Evolutionary conservation across 37 sponge, comb jelly and placozoan genomes (phyloP).

Genomic region (Halichondria panicea): DNA sequence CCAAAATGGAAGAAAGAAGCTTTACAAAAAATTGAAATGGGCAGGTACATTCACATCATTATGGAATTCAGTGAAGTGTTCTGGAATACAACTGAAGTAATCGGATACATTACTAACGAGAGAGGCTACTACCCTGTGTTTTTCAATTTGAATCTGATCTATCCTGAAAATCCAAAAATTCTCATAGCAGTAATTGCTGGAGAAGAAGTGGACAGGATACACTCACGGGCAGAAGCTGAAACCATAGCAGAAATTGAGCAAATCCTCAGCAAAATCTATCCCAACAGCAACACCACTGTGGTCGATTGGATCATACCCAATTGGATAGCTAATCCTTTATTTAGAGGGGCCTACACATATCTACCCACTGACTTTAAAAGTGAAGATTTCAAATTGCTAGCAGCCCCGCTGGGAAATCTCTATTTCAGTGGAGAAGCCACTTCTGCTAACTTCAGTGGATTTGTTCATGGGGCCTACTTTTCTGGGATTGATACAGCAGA

Average conservation of each 20-base stretch:
- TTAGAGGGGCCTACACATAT: constrained; percentile 47
- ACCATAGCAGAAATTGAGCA: constrained; percentile 38
- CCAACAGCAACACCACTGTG: constrained; percentile 15
- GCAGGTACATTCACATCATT: constrained; percentile 24
- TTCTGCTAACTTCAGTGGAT: constrained; percentile 23
- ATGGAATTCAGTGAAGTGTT: too few species aligned
- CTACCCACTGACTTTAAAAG: constrained; percentile 14
- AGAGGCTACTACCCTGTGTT: constrained; percentile 42
- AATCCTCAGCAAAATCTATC: constrained; percentile 51
- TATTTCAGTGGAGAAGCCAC: constrained; percentile 75
- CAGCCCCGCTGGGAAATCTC: constrained; percentile 35
- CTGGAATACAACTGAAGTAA: constrained; percentile 35
- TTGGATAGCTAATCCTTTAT: constrained; percentile 55
- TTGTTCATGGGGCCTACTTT: constrained; percentile 67
- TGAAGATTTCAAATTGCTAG: background rate
- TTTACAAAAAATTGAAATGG: constrained; percentile 9
- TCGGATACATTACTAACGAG: constrained; percentile 1
- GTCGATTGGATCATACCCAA: constrained; percentile 36
- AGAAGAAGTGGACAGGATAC: constrained; percentile 17
- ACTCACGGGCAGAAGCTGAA: constrained; percentile 7
- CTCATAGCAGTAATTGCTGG: constrained; percentile 43
- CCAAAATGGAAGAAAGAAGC: constrained; percentile 23
- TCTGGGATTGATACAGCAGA: constrained; percentile 63
- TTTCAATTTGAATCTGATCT: constrained; percentile 7
- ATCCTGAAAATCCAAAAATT: constrained; percentile 17